phyloP scores from a whole-genome alignment of 2,888 invertebrate species.

The Drosophila pseudotakahashii region DNA sequence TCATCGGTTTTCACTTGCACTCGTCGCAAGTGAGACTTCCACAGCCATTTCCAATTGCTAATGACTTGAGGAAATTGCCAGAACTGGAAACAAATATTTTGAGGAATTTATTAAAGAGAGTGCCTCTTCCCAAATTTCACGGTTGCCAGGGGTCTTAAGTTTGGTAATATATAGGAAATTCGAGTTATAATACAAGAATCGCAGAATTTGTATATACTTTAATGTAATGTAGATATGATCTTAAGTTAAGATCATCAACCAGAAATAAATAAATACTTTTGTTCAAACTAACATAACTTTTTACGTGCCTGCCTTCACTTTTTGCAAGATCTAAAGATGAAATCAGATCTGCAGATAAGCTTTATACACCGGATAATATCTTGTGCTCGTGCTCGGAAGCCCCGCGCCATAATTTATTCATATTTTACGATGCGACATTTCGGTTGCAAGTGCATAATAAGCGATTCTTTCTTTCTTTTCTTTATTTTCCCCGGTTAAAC shows the following conservation, averaged over 20 bases:
- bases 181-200: too few relatives aligned
- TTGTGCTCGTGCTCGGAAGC: background rate
- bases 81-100: slow-evolving; percentile 25
- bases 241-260: background rate
- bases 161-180: background rate
- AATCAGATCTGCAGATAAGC: background rate
- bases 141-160: slow-evolving; percentile 1
- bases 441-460: slow-evolving; percentile 13
- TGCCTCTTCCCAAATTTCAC: slow-evolving; percentile 33
- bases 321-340: background rate
- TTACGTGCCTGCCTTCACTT: background rate
- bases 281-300: background rate
- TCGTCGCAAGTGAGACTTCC: slow-evolving; percentile 15
- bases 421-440: background rate
- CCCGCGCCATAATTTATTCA: background rate
- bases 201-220: too few relatives aligned
- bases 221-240: too few relatives aligned
- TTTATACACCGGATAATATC: background rate
- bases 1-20: slow-evolving; percentile 27
- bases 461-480: background rate
- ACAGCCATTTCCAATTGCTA: slow-evolving; percentile 36
- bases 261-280: too few relatives aligned
- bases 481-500: slow-evolving; percentile 1
- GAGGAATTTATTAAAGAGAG: slow-evolving; percentile 36
- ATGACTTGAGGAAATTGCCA: slow-evolving; percentile 28